These are phyloP conservation scores for Crocidura indochinensis DNA, from an alignment of 2,797 vertebrate genomes.

Conservation along the genomic window DNA sequence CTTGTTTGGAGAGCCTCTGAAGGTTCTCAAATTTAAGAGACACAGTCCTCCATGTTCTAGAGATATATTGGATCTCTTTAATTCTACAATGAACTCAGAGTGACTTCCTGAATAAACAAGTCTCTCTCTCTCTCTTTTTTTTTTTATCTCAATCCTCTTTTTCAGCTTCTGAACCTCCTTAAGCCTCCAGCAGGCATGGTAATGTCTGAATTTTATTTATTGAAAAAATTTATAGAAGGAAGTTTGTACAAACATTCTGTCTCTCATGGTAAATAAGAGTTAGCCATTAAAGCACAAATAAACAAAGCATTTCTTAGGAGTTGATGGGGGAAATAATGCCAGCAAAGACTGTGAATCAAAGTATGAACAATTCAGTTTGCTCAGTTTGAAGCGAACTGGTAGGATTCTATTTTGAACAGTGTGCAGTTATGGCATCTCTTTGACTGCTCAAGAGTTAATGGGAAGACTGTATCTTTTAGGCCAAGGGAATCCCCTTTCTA, in stretches of 20 bases:
- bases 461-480: neutral
- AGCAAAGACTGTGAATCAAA: neutral
- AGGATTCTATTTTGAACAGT: neutral
- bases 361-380: neutral
- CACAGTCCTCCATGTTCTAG: neutral
- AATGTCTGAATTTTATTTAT: constrained; percentile 50
- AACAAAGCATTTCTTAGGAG: constrained; percentile 40
- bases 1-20: neutral
- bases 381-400: neutral
- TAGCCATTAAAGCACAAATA: neutral
- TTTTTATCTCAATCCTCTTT: neutral
- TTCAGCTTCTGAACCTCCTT: constrained; percentile 31
- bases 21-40: neutral
- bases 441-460: neutral
- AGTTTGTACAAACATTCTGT: constrained; percentile 51
- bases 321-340: neutral
- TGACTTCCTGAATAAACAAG: constrained; percentile 17
- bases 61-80: neutral
- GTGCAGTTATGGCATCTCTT: neutral
- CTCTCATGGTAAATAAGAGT: neutral
- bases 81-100: neutral
- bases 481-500: no score
- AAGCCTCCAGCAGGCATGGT: constrained; percentile 40
- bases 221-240: constrained; percentile 50
- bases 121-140: neutral